Conservation (phyloP, 2,797 vertebrate genomes). For the Chromobotia macracanthus region DNA sequence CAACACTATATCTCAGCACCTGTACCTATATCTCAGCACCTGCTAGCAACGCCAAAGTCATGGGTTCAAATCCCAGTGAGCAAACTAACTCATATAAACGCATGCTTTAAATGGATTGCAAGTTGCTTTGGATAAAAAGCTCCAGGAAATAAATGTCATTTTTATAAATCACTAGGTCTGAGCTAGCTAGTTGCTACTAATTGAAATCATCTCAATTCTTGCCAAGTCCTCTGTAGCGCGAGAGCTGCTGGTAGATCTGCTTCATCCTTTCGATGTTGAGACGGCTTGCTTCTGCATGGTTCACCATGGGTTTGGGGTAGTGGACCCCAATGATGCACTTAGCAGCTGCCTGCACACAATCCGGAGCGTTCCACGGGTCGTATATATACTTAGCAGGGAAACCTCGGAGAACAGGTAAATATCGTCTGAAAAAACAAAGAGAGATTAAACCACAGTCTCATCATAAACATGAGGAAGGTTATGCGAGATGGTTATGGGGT, state of each 20-base stretch:
- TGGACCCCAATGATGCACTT: constrained; percentile 66
- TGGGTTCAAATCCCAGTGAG: too few species aligned
- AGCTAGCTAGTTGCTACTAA: background rate
- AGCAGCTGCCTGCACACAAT: constrained; percentile 61
- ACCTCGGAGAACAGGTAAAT: constrained; percentile 65
- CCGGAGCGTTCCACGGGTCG: constrained; percentile 66
- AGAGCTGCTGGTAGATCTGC: constrained; percentile 68
- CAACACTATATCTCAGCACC: too few species aligned
- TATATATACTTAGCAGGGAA: constrained; percentile 69
- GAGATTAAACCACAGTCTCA: constrained; percentile 61
- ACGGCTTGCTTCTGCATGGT: constrained; percentile 66
- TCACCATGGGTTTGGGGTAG: constrained; percentile 68
- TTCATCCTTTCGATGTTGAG: constrained; percentile 69
- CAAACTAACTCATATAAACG: too few species aligned
- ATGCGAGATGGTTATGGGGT: constrained; percentile 4
- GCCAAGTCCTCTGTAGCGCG: constrained; percentile 65
- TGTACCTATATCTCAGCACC: too few species aligned
- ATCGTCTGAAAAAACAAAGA: constrained; percentile 64
- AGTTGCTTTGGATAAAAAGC: too few species aligned
- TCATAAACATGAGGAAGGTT: constrained; percentile 51
- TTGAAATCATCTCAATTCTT: constrained; percentile 22
- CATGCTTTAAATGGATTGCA: too few species aligned
- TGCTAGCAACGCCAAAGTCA: too few species aligned
- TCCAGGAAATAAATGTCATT: background rate
- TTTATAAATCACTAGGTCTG: too few species aligned